These are phyloP conservation scores for Sabatieria punctata DNA, from an alignment of 2,888 invertebrate genomes.

Conservation along the genomic window DNA sequence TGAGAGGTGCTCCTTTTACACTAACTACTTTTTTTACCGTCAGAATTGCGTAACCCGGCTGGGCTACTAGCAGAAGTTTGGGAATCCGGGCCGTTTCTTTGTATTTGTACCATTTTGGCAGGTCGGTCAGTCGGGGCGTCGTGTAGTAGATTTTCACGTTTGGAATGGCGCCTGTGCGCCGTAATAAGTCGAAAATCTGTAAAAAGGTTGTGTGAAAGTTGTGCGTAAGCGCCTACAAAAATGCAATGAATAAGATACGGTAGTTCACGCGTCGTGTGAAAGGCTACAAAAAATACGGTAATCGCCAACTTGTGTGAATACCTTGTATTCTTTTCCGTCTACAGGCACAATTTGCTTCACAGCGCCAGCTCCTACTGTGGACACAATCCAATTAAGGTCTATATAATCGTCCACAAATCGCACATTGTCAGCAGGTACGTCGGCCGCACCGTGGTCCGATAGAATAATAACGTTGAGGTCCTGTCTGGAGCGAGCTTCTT, in stretches of 20 bases:
- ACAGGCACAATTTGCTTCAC: constrained; percentile 16
- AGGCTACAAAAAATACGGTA: too few species aligned
- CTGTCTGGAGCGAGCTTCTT: too few species aligned
- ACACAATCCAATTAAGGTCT: constrained; percentile 17
- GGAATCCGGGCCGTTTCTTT: constrained; percentile 1
- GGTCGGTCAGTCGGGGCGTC: constrained; percentile 13
- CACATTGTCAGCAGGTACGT: not conserved
- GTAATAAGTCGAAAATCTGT: constrained; percentile 15
- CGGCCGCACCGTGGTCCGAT: not conserved
- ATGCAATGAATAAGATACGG: too few species aligned
- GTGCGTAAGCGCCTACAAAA: too few species aligned
- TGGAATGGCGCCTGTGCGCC: constrained; percentile 16
- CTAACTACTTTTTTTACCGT: constrained; percentile 16
- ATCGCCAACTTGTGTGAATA: too few species aligned
- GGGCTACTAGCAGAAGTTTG: constrained; percentile 6
- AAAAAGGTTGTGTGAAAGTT: not conserved
- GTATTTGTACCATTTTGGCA: constrained; percentile 16
- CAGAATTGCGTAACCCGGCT: constrained; percentile 12
- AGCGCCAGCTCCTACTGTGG: constrained; percentile 18
- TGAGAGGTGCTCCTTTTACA: too few species aligned
- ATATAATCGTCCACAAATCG: constrained; percentile 18
- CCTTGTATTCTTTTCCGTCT: too few species aligned
- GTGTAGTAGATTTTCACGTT: constrained; percentile 17
- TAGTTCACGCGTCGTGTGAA: too few species aligned
- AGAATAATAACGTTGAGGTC: not conserved